Evolutionary conservation across 1,140 invertebrate genomes (phyloP), one percentile per base, ranked within the genome.

Genomic region (Telenomus remus): DNA sequence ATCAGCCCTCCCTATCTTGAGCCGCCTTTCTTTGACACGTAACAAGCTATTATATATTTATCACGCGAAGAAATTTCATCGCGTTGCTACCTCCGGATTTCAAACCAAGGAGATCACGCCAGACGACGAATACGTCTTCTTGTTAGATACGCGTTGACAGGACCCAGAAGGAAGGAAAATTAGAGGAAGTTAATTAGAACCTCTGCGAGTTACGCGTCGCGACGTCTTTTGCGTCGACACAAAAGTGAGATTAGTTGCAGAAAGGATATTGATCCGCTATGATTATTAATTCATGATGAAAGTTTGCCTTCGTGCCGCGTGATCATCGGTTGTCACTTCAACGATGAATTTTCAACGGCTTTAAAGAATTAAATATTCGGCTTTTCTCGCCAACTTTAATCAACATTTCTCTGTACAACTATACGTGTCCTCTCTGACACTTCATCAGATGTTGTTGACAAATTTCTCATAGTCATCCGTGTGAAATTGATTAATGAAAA

Each of bases 11-110:
- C 70, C 37, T 49, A 49, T 72, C 55, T 51, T 55, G 35, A 48
- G 11, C 60, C 64, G 39, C 64, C 61, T 53, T 46, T 59, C 75
- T 78, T 78, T 73, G 69, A 69, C 68, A 72, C 56, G 69, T 78
- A 72, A 74, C 78, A 75, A 69, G 74, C 78, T 82, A 86, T 86
- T 85, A 85, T 72, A 80, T 83, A 84, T 86, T 86, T 84, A 86
- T 84, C 82, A 80, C 81, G 79, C 76, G 66, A 82, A 84, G 72
- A 77, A 78, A 79, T 76, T 77, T 71, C 70, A 75, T 70, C 60
- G 71, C 66, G 60, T 56, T 60, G 55, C 54, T 59, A 48, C 76
- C 70, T 70, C 54, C 48, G 70, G 65, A 80, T 81, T 84, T 82
- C 75, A 76, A 76, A 70, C 48, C 70, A 60, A 76, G 76, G 76